Evolutionary conservation across 2,888 invertebrate genomes (phyloP), one percentile per base, ranked within the genome.

Genomic region (Pollenia labialis): DNA sequence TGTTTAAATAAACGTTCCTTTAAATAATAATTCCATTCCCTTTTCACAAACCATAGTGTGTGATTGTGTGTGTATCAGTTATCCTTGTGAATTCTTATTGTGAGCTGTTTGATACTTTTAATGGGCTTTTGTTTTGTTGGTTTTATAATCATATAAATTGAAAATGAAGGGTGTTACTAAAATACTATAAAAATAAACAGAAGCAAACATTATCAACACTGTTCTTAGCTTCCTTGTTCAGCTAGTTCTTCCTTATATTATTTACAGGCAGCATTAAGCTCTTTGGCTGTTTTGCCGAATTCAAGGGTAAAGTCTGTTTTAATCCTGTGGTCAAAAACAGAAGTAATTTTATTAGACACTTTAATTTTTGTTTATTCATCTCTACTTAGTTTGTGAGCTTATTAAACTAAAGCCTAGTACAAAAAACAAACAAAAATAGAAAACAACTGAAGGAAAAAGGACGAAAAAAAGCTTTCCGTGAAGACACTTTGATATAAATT

Each of bases 261-360:
- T 16, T 23, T 60, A 42, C 48, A 40, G 3, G 10, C 42, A 74
- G 16, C 6, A n/a, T 44, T 52, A 11, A 69, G 42, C 42, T 81
- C 10, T 77, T 71, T n/a, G 12, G 16, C 68, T 58, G n/a, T 44
- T 32, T 32, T 32, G 66, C 6, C 56, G 48, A 77, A 50, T 58
- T 64, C 50, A 79, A 72, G 79, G 50, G 14, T 72, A 83, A 64
- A 79, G 66, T 85, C 75, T 74, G 14, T 12, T 72, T 64, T 84
- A 87, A 68, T 87, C 77, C 77, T 87, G 84, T 79, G 87, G 84
- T 87, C 84, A 84, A 64, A 77, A 68, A 75, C 16, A 85, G 46
- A 68, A 68, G 74, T 80, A 80, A 80, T 85, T 80, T 75, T 69
- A 74, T 80, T 85, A 74, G 68, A 80, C 60, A 68, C 16, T 72